These are phyloP conservation scores for Hydrolagus colliei DNA, from an alignment of 2,797 vertebrate genomes.

Conservation along the genomic window DNA sequence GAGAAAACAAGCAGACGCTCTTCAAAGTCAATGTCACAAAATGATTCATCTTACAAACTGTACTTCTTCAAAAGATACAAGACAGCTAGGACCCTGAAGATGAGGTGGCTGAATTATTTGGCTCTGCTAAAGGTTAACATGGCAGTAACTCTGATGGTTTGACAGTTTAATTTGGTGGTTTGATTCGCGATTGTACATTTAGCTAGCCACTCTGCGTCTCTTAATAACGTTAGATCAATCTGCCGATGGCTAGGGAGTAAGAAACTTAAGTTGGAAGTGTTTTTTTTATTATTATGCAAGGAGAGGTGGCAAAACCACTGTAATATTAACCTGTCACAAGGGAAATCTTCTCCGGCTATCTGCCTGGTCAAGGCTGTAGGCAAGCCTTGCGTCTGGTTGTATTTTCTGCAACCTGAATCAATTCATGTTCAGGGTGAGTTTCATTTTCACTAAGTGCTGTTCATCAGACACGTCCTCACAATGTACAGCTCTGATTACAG, in stretches of 20 bases:
- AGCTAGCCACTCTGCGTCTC: background rate
- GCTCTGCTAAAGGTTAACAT: background rate
- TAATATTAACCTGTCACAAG: background rate
- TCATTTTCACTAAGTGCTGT: background rate
- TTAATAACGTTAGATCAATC: conserved; percentile 25
- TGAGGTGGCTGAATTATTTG: background rate
- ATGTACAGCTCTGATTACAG: background rate
- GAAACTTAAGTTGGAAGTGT: background rate
- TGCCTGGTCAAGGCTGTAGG: background rate
- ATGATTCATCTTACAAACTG: background rate
- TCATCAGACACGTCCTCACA: background rate
- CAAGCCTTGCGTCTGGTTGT: background rate
- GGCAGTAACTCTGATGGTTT: background rate
- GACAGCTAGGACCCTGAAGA: background rate
- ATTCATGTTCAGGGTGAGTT: background rate
- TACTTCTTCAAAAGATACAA: too few species aligned
- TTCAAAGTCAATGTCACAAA: background rate
- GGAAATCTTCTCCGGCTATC: background rate
- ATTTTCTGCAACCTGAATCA: background rate
- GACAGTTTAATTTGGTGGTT: conserved; percentile 21
- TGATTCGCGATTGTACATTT: background rate
- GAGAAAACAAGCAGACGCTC: background rate
- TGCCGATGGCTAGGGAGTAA: conserved; percentile 1
- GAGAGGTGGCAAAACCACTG: background rate
- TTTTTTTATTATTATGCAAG: conserved; percentile 4